A percentile compares a stretch with the other conserved stretches of the same genome.
Evolutionary conservation across 2,113 vertebrate species (phyloP).

Genomic region (Cisticola juncidis): DNA sequence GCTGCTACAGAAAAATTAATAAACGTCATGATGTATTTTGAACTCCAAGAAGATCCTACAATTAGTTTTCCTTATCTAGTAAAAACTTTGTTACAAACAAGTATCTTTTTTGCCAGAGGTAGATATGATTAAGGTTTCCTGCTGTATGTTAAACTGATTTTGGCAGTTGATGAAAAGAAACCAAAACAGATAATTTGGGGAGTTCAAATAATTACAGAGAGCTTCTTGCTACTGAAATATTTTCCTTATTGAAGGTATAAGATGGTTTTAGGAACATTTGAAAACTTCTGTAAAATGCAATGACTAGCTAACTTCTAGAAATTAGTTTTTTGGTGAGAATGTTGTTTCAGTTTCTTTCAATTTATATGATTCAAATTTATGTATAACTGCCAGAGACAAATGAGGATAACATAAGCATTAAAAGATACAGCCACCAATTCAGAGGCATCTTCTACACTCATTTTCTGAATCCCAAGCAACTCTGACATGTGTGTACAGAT

Average conservation of each 20-base stretch:
- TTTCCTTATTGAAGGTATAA: neutral
- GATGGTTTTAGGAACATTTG: neutral
- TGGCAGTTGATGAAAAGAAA: conserved; percentile 3
- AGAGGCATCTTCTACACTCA: neutral
- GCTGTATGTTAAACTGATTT: neutral
- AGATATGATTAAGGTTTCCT: conserved; percentile 16
- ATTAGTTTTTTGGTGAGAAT: neutral
- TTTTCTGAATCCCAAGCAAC: neutral
- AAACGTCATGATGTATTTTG: neutral
- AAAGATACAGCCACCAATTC: neutral
- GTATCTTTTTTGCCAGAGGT: neutral
- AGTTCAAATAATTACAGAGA: neutral
- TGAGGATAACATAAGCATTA: neutral
- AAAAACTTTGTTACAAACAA: conserved; percentile 31
- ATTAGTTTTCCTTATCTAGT: conserved; percentile 15
- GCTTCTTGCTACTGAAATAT: neutral
- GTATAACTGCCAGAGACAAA: neutral
- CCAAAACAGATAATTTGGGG: neutral
- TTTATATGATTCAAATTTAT: neutral
- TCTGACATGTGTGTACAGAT: neutral
- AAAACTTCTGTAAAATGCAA: neutral
- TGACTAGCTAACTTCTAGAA: neutral
- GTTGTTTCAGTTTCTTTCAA: neutral
- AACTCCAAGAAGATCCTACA: neutral
- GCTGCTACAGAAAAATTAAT: neutral